These are phyloP conservation scores for Masticophis lateralis DNA, from an alignment of 2,797 vertebrate species.

Conservation along the genomic window DNA sequence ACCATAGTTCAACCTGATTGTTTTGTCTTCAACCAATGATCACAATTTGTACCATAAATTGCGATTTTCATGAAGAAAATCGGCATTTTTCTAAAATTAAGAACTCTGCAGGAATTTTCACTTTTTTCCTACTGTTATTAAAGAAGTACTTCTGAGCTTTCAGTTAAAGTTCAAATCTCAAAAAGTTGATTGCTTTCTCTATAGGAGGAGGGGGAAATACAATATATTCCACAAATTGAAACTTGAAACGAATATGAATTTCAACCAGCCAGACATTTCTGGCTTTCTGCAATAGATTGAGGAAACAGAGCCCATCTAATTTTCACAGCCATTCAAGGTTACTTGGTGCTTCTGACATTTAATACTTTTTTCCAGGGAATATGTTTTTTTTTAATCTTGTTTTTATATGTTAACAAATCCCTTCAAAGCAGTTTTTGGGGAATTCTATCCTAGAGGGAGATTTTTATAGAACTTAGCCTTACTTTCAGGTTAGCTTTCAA, in stretches of 20 bases:
- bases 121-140: neutral
- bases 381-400: neutral
- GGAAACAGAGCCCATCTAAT: slow-evolving; percentile 8
- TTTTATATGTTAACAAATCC: neutral
- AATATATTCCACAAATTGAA: slow-evolving; percentile 1
- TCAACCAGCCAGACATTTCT: slow-evolving; percentile 7
- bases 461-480: neutral
- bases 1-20: neutral
- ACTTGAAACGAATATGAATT: neutral
- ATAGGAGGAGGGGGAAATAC: neutral
- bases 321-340: slow-evolving; percentile 29
- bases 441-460: slow-evolving; percentile 10
- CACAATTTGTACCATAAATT: neutral
- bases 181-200: neutral
- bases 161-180: neutral
- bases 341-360: slow-evolving; percentile 29
- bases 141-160: slow-evolving; percentile 15
- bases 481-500: neutral
- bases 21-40: slow-evolving; percentile 9
- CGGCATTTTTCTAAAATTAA: neutral
- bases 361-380: neutral
- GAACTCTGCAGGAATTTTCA: neutral
- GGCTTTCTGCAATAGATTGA: slow-evolving; percentile 38
- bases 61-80: neutral
- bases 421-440: slow-evolving; percentile 2